Evolutionary conservation across 2,797 vertebrate genomes (phyloP), one percentile per base, ranked within the genome.

Genomic region (Melopsittacus undulatus): DNA sequence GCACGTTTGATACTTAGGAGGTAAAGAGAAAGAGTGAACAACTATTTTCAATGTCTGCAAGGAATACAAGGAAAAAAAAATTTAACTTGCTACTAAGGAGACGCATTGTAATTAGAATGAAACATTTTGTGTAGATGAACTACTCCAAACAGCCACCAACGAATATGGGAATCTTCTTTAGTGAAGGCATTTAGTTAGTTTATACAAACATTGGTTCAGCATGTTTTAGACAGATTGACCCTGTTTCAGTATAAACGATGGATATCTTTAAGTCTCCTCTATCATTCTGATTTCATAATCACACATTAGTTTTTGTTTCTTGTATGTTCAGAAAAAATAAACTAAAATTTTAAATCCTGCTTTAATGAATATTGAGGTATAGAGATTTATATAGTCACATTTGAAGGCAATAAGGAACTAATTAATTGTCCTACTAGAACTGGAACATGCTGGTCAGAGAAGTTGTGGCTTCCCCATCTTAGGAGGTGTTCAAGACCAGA

Each of bases 1-100:
- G 87, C 49, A 68, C 80, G 93, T 95, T 93, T 88, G 92, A 82
- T 88, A 92, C 54, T 95, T 57, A 90, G 73, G 86, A 94, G 49
- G 76, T 72, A 93, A 90, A 95, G 62, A 90, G 74, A 94, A 88
- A 92, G 45, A n/a, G 40, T 45, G 83, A 95, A 82, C 34, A 38
- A 84, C 36, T 94, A 63, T 45, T 90, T 94, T 79, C 74, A 52
- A 94, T 30, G 30, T 89, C 86, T 90, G 61, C 75, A 94, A 87
- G 29, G 34, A 85, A 91, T 0, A 92, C 57, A 85, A 52, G 45
- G 76, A 93, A 92, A 86, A 87, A 88, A 19, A 26, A 59, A 52
- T 34, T 89, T 66, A 38, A 72, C 34, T 73, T 7, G 13, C 78
- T 87, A 27, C 94, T 85, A 62, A 85, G 61, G 11, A 83, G 72